These are phyloP conservation scores for Cassiopea xamachana DNA, from an alignment of 30 jellyfish, hydroid and myxozoan species.

Conservation along the genomic window DNA sequence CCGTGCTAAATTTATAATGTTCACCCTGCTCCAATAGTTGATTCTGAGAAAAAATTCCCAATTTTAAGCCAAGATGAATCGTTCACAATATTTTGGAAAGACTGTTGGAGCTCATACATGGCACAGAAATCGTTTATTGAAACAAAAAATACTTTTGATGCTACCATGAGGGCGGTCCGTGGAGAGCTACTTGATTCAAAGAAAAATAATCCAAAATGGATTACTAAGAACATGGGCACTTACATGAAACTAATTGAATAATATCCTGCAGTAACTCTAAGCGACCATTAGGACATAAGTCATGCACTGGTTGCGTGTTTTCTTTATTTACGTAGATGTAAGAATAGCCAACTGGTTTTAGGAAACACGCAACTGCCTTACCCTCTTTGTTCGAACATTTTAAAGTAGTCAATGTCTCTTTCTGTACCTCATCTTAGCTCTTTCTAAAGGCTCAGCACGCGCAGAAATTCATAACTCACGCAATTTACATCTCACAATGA, in stretches of 20 bases:
- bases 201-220: too few species aligned
- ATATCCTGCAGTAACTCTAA: neutral
- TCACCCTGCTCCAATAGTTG: too few species aligned
- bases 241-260: neutral
- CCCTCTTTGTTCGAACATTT: neutral
- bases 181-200: too few species aligned
- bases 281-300: neutral
- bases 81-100: neutral
- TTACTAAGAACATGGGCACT: too few species aligned
- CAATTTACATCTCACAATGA: neutral
- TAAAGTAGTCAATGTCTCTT: neutral
- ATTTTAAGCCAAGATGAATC: too few species aligned
- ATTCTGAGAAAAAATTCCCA: too few species aligned
- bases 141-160: too few species aligned
- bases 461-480: neutral
- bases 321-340: neutral
- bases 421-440: neutral
- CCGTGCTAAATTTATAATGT: too few species aligned
- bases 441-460: neutral
- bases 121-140: too few species aligned
- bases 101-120: neutral
- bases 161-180: too few species aligned
- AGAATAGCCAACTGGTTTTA: neutral
- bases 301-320: constrained; percentile 1
- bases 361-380: constrained; percentile 20